Evolutionary conservation across 2,113 vertebrate species (phyloP), one percentile per base, ranked within the genome.

Genomic region (Zapus hudsonius): DNA sequence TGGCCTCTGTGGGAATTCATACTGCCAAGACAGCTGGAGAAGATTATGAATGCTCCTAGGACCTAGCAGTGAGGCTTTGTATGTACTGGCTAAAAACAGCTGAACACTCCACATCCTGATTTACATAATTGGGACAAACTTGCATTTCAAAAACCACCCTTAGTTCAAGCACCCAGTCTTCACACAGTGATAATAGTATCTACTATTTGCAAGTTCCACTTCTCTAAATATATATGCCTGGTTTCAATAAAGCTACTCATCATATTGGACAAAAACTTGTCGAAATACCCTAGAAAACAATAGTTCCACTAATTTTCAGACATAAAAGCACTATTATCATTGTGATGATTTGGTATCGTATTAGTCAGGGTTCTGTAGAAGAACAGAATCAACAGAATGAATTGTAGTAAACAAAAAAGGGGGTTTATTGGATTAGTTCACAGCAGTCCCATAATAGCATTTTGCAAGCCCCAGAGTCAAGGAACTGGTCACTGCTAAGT

Each of bases 21-120:
- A 95, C 96, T 97, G 97, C 97, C 97, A 98, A 97, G 97, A 95
- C 94, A 98, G 96, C 97, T 98, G 96, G 94, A 97, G 91, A 97
- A 97, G 97, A 95, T 90, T 93, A 87, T 94, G 83, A 89, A 96
- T 94, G 94, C 92, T 97, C 94, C 52, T 82, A 96, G 95, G 89
- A 85, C 93, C 76, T 97, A 90, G 61, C 73, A 96, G 93, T 95
- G 86, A 94, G 97, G 83, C 81, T 95, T 95, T 97, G 87, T 95
- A 90, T 93, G 85, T 96, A 95, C 95, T 96, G 93, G 96, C 89
- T 88, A 90, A 96, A 97, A 97, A 96, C 76, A 98, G 84, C 93
- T 97, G 96, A 97, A 94, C 92, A 96, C 84, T 95, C 81, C 61
- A 72, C 64, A 63, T 66, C 79, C 73, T 95, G 93, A 97, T 97